Percentiles rank a stretch among this genome's conserved stretches.
Evolutionary conservation across 2,888 invertebrate species (phyloP).

Genomic region (Desoria tigrina): DNA sequence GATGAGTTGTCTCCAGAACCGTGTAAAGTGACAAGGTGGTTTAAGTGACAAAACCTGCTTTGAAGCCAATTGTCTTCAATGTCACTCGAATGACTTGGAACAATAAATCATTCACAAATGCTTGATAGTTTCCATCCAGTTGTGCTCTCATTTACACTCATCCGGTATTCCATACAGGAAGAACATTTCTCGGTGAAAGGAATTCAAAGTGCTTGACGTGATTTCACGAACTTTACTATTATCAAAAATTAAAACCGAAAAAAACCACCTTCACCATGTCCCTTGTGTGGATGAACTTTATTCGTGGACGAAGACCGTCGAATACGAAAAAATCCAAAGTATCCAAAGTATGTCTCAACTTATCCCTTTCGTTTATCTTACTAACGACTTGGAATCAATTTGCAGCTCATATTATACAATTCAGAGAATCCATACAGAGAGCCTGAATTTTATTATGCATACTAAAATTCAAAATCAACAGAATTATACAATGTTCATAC

Average conservation of each 20-base stretch:
- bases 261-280: conserved; percentile 56
- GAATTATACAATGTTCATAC: too few relatives aligned
- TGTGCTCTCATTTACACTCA: conserved; percentile 4
- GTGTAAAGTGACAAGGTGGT: conserved; percentile 21
- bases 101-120: conserved; percentile 20
- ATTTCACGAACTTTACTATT: conserved; percentile 4
- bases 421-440: too few relatives aligned
- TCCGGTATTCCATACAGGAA: conserved; percentile 2
- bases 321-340: conserved; percentile 47
- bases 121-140: neutral
- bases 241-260: neutral
- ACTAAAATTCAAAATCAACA: too few relatives aligned
- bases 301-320: conserved; percentile 57
- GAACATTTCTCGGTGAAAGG: conserved; percentile 1
- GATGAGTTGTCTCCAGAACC: neutral
- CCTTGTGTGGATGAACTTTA: conserved; percentile 62
- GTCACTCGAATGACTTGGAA: too few relatives aligned
- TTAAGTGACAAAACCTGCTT: conserved; percentile 22
- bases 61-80: conserved; percentile 13
- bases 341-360: conserved; percentile 39
- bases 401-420: neutral
- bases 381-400: neutral
- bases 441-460: too few relatives aligned
- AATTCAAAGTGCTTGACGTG: neutral
- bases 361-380: neutral